Conservation (phyloP, 2,888 invertebrate species). For the Yponomeuta evonymella region DNA sequence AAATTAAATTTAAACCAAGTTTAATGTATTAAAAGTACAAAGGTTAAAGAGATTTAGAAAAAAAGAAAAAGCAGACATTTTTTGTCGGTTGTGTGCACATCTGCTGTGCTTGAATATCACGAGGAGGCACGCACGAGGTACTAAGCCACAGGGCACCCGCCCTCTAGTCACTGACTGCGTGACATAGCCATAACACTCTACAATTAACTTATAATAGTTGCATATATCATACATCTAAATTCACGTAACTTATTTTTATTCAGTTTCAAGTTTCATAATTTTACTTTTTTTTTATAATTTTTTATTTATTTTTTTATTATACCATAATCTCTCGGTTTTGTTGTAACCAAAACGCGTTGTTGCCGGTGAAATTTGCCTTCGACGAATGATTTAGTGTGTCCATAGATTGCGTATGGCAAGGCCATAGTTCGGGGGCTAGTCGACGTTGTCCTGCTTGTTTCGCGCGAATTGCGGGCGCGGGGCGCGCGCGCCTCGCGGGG, state of each 20-base stretch:
- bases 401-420: conserved; percentile 31
- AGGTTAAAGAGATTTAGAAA: conserved; percentile 47
- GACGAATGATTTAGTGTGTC: conserved; percentile 74
- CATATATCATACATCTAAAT: conserved; percentile 75
- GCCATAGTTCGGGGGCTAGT: conserved; percentile 29
- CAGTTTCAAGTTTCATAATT: conserved; percentile 71
- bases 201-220: conserved; percentile 72
- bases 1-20: background rate
- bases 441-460: conserved; percentile 52
- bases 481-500: conserved; percentile 49
- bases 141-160: background rate
- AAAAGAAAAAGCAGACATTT: conserved; percentile 41
- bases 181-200: conserved; percentile 50
- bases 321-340: conserved; percentile 77
- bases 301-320: conserved; percentile 58
- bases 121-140: conserved; percentile 26
- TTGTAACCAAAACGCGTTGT: conserved; percentile 76
- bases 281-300: conserved; percentile 76
- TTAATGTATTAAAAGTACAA: conserved; percentile 39
- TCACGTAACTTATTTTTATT: conserved; percentile 74
- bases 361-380: conserved; percentile 83
- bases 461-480: conserved; percentile 52
- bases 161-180: conserved; percentile 31
- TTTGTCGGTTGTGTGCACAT: conserved; percentile 47
- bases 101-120: conserved; percentile 62